Evolutionary conservation across 2,113 vertebrate species (phyloP).

Genomic region (Salvelinus fontinalis): DNA sequence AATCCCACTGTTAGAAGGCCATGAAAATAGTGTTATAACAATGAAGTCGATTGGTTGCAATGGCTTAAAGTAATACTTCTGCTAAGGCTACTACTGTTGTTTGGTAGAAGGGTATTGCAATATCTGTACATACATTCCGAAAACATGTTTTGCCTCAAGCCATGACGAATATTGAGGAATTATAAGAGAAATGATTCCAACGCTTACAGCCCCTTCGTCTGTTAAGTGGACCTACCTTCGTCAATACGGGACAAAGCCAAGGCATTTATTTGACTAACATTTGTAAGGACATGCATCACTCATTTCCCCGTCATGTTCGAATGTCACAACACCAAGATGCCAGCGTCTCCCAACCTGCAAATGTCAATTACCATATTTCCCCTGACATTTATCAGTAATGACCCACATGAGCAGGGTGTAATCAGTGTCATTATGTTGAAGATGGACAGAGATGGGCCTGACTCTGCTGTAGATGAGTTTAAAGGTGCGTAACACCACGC

Average conservation of each 20-base stretch:
- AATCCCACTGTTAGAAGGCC: constrained; percentile 45
- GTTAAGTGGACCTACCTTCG: constrained; percentile 42
- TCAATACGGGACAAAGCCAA: constrained; percentile 54
- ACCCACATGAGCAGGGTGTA: constrained; percentile 71
- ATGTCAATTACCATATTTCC: constrained; percentile 84
- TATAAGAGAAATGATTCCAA: constrained; percentile 41
- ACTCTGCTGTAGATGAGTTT: constrained; percentile 12
- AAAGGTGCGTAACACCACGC: constrained; percentile 18
- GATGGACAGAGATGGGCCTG: constrained; percentile 44
- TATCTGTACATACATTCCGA: background rate
- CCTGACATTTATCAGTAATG: constrained; percentile 81
- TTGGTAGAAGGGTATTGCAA: background rate
- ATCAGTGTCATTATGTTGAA: constrained; percentile 74
- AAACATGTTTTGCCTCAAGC: background rate
- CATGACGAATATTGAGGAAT: background rate
- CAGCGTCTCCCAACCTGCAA: constrained; percentile 65
- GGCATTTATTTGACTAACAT: constrained; percentile 85
- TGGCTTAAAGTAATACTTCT: background rate
- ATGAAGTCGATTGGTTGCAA: background rate
- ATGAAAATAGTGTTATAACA: constrained; percentile 12
- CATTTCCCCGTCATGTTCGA: constrained; percentile 58
- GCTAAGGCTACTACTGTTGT: background rate
- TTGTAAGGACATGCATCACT: constrained; percentile 82
- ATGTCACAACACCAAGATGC: constrained; percentile 48
- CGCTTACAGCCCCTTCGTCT: constrained; percentile 56